Evolutionary conservation across 2,888 invertebrate species (phyloP).

Genomic region (Ormyrus nitidulus): DNA sequence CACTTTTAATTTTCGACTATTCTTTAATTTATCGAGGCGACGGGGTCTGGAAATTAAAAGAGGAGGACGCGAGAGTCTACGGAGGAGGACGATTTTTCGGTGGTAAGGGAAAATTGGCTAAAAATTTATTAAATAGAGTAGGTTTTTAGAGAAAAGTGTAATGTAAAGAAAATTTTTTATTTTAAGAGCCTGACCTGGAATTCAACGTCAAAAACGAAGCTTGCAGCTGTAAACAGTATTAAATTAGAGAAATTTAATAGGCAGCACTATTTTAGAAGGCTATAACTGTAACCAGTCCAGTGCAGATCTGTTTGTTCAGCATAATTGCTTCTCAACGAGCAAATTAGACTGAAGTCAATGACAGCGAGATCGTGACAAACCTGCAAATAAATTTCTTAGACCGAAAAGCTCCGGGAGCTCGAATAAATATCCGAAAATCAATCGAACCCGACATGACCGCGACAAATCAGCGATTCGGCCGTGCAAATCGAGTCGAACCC

Average conservation of each 20-base stretch:
- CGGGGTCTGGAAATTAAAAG: constrained; percentile 4
- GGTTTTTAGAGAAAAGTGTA: no score
- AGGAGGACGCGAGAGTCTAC: not conserved
- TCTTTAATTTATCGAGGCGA: constrained; percentile 25
- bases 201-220: no score
- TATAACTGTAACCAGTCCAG: no score
- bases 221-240: no score
- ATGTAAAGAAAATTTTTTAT: no score
- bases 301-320: no score
- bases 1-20: constrained; percentile 29
- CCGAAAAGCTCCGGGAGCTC: not conserved
- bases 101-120: not conserved
- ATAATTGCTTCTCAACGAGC: no score
- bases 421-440: not conserved
- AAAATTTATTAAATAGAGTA: no score
- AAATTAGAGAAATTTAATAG: no score
- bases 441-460: not conserved
- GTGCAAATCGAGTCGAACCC: not conserved
- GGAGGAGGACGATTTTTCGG: not conserved
- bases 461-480: not conserved
- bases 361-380: not conserved
- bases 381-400: not conserved
- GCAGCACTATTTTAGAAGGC: no score
- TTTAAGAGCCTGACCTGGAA: no score
- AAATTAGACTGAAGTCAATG: not conserved